These are phyloP conservation scores for Popillia japonica DNA, from an alignment of 1,140 invertebrate genomes.

Conservation along the genomic window DNA sequence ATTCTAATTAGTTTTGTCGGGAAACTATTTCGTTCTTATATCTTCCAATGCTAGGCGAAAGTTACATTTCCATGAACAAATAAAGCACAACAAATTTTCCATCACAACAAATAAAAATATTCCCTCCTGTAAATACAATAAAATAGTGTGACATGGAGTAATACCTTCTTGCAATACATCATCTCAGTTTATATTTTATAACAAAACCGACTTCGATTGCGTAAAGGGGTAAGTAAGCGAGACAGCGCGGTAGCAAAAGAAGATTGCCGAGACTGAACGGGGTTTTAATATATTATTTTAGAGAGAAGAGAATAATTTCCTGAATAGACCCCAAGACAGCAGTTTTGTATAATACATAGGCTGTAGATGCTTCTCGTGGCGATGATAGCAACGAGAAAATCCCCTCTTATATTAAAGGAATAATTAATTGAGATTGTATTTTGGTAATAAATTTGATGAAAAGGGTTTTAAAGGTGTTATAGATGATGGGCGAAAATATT, in stretches of 20 bases:
- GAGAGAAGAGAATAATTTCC: slow-evolving; percentile 9
- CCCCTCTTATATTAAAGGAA: background rate
- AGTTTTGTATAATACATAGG: slow-evolving; percentile 19
- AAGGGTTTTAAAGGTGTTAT: slow-evolving; percentile 4
- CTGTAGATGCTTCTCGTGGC: background rate
- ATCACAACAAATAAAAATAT: no score
- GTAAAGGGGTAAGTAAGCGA: background rate
- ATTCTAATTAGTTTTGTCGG: no score
- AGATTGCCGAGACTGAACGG: background rate
- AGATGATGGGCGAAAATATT: slow-evolving; percentile 7
- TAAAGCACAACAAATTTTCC: no score
- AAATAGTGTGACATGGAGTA: background rate
- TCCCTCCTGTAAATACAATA: background rate
- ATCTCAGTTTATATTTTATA: background rate
- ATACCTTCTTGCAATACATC: background rate
- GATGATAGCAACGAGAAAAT: background rate
- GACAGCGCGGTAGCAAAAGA: background rate
- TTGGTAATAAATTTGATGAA: slow-evolving; percentile 19
- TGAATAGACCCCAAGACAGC: slow-evolving; percentile 17
- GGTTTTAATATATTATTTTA: slow-evolving; percentile 20
- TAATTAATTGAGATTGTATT: slow-evolving; percentile 19
- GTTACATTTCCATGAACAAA: no score
- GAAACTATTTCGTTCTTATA: no score
- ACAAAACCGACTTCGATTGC: background rate
- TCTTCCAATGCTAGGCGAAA: no score